Evolutionary conservation across 1,140 invertebrate genomes (phyloP), one percentile per base, ranked within the genome.

Genomic region (Lepidostoma basale): DNA sequence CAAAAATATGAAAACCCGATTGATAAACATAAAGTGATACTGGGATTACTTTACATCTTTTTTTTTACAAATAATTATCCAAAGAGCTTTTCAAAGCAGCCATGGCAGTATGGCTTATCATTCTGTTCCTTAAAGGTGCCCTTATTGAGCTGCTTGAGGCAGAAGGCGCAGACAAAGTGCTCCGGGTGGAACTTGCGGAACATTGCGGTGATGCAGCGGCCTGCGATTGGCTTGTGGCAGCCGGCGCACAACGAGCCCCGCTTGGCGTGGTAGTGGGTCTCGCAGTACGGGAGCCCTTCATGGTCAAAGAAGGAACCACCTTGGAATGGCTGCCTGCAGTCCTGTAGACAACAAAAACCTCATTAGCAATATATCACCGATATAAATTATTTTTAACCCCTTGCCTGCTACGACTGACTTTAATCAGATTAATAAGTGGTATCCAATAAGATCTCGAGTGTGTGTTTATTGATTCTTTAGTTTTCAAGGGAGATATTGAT

Each of bases 151-250:
- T 98, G 96, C 76, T 97, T 95, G 67, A 98, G 83, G 76, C 98
- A 99, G 83, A 98, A 99, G 1, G 96, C 96, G 82, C 96, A 98
- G 0, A 98, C 95, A 78, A 99, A 99, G 83, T 99, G 97, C 81
- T 99, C 97, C 0, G 97, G 97, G 81, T 99, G 97, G 85, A 98
- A 99, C 83, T 99, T 99, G 54, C 94, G 88, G 81, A 97, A 98
- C 97, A 99, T 98, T 59, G 97, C 97, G 2, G 97, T 99, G 77
- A 99, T 98, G 80, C 97, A 99, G 12, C 97, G 92, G 62, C 97
- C 94, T 67, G 93, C 94, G 76, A 98, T 98, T 10, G 97, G 96
- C 77, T 98, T 97, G 77, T 97, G 95, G 78, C 98, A 99, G 47
- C 95, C 95, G 70, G 96, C 95, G 81, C 97, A 99, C 0, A 99